A percentile compares a stretch with the other conserved stretches of the same genome.
phyloP scores from a whole-genome alignment of 2,113 vertebrate genomes.

The Corydoras sp. region DNA sequence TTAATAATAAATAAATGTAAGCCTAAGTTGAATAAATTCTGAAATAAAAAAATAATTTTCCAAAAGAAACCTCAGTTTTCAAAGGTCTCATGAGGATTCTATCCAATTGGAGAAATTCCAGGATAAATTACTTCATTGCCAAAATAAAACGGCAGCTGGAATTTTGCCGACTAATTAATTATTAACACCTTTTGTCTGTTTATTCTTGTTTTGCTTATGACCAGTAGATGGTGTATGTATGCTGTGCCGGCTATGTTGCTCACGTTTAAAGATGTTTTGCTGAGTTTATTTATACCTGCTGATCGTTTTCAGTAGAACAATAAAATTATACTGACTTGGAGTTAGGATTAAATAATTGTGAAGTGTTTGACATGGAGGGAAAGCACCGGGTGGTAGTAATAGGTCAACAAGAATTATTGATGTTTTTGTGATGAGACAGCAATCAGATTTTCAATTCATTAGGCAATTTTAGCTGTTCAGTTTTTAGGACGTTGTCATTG shows the following conservation, averaged over 20 bases:
- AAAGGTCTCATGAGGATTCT: no score
- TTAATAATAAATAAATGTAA: no score
- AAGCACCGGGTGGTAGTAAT: neutral
- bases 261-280: neutral
- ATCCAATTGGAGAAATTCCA: no score
- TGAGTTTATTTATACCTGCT: neutral
- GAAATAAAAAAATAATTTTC: no score
- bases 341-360: neutral
- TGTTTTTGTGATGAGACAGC: neutral
- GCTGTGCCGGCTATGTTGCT: neutral
- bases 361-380: neutral
- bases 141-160: no score
- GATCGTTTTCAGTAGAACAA: neutral
- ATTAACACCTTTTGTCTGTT: neutral
- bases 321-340: neutral
- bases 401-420: neutral
- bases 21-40: no score
- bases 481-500: neutral
- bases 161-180: no score
- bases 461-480: neutral
- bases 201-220: neutral
- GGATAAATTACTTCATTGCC: no score
- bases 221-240: slow-evolving; percentile 47
- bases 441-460: neutral
- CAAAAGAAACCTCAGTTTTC: no score